These are phyloP conservation scores for Masnerella sp. DNA, from an alignment of 2,888 invertebrate species.

Conservation along the genomic window DNA sequence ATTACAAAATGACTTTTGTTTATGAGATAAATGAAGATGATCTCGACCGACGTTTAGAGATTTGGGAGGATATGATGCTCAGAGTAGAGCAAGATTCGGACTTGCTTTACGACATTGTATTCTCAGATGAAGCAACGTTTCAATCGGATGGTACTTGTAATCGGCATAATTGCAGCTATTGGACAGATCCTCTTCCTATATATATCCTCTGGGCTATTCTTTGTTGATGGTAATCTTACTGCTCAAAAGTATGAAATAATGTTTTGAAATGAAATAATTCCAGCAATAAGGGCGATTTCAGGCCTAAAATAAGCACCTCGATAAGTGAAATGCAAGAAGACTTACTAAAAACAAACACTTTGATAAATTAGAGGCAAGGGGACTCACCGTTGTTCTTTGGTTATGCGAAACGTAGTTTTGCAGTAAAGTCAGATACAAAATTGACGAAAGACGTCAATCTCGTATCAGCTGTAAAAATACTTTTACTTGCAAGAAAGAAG, in stretches of 20 bases:
- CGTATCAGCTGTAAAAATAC: no score
- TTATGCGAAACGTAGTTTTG: neutral
- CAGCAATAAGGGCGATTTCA: constrained; percentile 1
- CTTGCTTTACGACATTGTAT: constrained; percentile 1
- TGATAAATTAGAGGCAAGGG: neutral
- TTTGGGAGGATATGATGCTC: constrained; percentile 56
- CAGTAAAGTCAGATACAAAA: constrained; percentile 8
- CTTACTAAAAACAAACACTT: constrained; percentile 4
- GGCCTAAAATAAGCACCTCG: neutral
- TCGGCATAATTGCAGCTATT: no score
- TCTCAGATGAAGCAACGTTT: constrained; percentile 4
- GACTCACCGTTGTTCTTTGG: no score
- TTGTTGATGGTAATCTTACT: constrained; percentile 1
- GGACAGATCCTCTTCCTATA: no score
- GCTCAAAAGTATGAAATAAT: neutral
- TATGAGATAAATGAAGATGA: constrained; percentile 65
- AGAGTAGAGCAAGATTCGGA: constrained; percentile 22
- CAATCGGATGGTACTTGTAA: no score
- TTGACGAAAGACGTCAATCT: neutral
- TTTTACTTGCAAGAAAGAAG: no score
- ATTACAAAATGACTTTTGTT: constrained; percentile 61
- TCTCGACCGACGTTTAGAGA: constrained; percentile 61
- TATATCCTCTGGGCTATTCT: constrained; percentile 7
- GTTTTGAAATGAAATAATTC: constrained; percentile 14
- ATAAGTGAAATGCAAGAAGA: neutral